Evolutionary conservation across 2,888 invertebrate genomes (phyloP).

Genomic region (Pyrrhosoma nymphula): DNA sequence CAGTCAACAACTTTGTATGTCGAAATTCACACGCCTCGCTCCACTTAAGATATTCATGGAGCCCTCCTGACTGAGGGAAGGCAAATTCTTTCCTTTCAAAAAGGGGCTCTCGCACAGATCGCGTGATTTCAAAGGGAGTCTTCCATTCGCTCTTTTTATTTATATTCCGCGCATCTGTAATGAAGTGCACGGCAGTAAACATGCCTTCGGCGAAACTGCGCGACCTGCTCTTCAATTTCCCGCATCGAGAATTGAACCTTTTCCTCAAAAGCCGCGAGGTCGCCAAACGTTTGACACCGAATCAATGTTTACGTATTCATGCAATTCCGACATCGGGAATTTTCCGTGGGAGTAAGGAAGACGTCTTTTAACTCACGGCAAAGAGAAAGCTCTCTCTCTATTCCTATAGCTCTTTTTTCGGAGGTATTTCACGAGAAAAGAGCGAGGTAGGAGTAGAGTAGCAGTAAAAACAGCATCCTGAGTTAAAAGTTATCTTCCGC

Average conservation of each 20-base stretch:
- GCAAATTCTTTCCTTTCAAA: not conserved
- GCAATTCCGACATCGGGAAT: not conserved
- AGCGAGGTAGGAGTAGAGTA: not conserved
- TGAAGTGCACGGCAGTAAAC: slow-evolving; percentile 32
- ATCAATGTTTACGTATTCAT: slow-evolving; percentile 39
- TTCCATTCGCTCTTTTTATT: not conserved
- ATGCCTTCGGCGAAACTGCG: not conserved
- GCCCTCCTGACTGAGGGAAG: not conserved
- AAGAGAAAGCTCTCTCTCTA: not conserved
- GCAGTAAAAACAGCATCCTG: slow-evolving; percentile 1
- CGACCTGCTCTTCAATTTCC: not conserved
- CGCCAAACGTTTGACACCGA: slow-evolving; percentile 18
- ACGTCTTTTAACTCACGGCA: not conserved
- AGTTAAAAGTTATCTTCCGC: slow-evolving; percentile 9
- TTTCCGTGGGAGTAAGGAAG: not conserved
- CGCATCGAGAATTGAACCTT: not conserved
- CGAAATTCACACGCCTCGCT: not conserved
- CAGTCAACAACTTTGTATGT: not conserved
- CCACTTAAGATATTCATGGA: not conserved
- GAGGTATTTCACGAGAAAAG: not conserved
- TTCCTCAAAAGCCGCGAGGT: not conserved
- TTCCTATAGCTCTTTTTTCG: not conserved
- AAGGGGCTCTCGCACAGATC: not conserved
- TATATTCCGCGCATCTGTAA: not conserved
- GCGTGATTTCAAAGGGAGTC: not conserved